Percentiles rank a stretch among this genome's conserved stretches.
Evolutionary conservation across 1,140 invertebrate species (phyloP).

Genomic region (Lepidurus couesii): DNA sequence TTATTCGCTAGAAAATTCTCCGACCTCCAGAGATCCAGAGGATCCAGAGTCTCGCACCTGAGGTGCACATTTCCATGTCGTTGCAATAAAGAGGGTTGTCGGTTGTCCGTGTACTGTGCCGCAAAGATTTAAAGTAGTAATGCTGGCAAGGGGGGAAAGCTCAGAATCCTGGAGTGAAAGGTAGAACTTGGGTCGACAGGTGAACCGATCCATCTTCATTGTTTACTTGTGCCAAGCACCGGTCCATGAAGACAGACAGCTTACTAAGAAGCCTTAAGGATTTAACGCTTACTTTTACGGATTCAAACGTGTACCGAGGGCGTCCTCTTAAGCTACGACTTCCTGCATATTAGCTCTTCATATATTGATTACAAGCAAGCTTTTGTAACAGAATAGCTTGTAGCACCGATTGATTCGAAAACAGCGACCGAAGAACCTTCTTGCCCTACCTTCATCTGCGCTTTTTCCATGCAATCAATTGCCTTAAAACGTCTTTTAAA

Average conservation of each 20-base stretch:
- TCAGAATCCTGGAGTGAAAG: neutral
- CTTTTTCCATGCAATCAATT: no score
- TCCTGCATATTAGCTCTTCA: neutral
- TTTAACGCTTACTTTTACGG: neutral
- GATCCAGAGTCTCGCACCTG: neutral
- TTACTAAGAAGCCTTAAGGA: neutral
- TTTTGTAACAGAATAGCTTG: no score
- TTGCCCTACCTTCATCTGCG: no score
- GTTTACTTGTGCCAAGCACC: neutral
- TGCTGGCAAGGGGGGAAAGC: neutral
- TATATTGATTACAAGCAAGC: no score
- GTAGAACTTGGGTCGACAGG: slow-evolving; percentile 4
- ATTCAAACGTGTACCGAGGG: neutral
- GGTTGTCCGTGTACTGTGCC: neutral
- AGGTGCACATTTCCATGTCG: neutral
- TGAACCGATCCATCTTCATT: slow-evolving; percentile 3
- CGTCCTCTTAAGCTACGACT: neutral
- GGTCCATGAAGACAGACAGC: neutral
- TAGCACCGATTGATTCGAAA: no score
- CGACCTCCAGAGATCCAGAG: no score
- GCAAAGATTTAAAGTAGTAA: slow-evolving; percentile 5
- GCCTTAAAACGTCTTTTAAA: no score
- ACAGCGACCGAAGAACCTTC: no score
- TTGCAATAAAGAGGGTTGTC: neutral
- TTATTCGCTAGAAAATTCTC: no score